These are phyloP conservation scores for Bradypodion ventrale DNA, from an alignment of 2,797 vertebrate species.

Conservation along the genomic window DNA sequence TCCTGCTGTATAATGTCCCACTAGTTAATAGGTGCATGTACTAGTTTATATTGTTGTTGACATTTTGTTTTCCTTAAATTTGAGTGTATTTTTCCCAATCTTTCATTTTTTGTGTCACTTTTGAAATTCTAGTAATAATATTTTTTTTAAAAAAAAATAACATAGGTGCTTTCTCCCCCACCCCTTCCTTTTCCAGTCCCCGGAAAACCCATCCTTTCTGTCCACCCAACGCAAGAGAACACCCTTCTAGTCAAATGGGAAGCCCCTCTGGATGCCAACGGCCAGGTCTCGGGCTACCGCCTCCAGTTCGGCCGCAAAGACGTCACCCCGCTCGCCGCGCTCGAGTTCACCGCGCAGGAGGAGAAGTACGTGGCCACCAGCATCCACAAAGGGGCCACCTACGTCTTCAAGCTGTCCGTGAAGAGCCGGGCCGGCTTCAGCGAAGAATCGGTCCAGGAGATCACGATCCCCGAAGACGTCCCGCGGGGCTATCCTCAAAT, in stretches of 20 bases:
- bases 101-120: no score
- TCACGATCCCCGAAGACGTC: conserved; percentile 87
- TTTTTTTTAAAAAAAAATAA: no score
- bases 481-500: conserved; percentile 93
- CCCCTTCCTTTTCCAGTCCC: conserved; percentile 81
- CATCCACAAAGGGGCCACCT: conserved; percentile 92
- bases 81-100: no score
- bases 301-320: conserved; percentile 94
- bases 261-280: conserved; percentile 76
- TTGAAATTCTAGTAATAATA: no score
- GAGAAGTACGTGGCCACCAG: conserved; percentile 81
- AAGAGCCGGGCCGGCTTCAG: conserved; percentile 92
- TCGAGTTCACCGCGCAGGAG: conserved; percentile 88
- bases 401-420: conserved; percentile 91
- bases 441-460: conserved; percentile 85
- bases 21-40: no score
- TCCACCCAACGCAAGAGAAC: conserved; percentile 86
- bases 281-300: conserved; percentile 91
- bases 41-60: no score
- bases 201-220: conserved; percentile 88
- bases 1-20: no score
- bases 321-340: conserved; percentile 82
- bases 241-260: conserved; percentile 89
- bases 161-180: neutral
- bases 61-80: no score